phyloP scores from a whole-genome alignment of 2,888 invertebrate species.

The Hololepta plana region DNA sequence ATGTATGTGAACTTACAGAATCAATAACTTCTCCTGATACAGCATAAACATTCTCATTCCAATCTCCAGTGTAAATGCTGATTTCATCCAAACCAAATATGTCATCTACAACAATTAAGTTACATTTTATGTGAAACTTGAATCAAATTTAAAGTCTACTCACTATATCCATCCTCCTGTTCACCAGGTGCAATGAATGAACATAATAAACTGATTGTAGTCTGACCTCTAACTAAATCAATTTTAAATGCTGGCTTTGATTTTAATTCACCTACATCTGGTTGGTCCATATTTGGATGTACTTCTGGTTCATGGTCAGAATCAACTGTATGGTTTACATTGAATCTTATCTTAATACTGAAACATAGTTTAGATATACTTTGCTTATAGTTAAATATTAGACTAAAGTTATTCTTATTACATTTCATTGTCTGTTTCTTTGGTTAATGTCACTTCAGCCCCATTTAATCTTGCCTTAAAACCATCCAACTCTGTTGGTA shows the following conservation, averaged over 20 bases:
- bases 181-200: constrained; percentile 49
- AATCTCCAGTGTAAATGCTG: constrained; percentile 72
- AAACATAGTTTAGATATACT: constrained; percentile 12
- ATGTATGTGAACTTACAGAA: constrained; percentile 45
- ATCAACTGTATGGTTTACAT: constrained; percentile 91
- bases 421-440: constrained; percentile 51
- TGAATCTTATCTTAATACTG: constrained; percentile 65
- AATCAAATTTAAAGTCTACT: constrained; percentile 14
- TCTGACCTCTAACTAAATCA: constrained; percentile 59
- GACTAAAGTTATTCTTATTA: too few species aligned
- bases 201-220: constrained; percentile 71
- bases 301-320: constrained; percentile 52
- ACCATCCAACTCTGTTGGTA: constrained; percentile 63
- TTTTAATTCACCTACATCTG: constrained; percentile 66
- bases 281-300: constrained; percentile 44
- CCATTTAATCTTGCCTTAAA: constrained; percentile 65
- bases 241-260: constrained; percentile 86
- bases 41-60: constrained; percentile 72
- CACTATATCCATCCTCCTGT: constrained; percentile 56
- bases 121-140: constrained; percentile 6
- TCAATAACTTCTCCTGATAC: constrained; percentile 91
- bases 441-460: constrained; percentile 70
- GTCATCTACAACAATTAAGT: constrained; percentile 44
- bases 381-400: background rate
- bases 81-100: constrained; percentile 88